phyloP scores from a whole-genome alignment of 2,113 vertebrate species.

The Sapayoa aenigma region DNA sequence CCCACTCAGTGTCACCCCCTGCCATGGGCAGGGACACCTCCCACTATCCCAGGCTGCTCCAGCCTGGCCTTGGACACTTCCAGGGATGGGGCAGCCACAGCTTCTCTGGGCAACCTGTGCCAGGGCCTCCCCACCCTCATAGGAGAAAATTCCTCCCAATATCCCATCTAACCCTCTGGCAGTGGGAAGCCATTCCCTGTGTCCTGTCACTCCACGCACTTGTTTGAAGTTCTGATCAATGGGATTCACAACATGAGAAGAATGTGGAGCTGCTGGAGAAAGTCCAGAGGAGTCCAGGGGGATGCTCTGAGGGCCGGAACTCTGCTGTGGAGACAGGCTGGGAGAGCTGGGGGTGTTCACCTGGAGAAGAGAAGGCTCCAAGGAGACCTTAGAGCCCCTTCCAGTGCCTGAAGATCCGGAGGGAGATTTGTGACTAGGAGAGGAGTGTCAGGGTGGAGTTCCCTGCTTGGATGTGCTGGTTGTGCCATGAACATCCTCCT shows the following conservation, averaged over 20 bases:
- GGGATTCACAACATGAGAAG: not conserved
- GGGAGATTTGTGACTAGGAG: not conserved
- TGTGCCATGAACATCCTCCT: not conserved
- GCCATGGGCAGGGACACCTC: not conserved
- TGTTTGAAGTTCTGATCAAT: too few relatives aligned
- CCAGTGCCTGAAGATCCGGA: not conserved
- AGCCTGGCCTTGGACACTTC: not conserved
- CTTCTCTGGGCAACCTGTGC: too few relatives aligned
- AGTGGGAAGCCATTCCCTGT: not conserved
- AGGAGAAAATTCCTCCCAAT: not conserved
- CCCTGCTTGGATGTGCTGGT: not conserved
- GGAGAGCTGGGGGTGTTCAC: not conserved
- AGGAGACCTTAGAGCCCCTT: not conserved
- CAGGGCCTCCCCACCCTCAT: too few relatives aligned
- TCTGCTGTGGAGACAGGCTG: not conserved
- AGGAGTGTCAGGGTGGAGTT: not conserved
- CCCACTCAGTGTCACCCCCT: fast-evolving
- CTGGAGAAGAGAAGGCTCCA: not conserved
- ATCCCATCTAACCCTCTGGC: not conserved
- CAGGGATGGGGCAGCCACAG: too few relatives aligned
- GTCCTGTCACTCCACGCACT: not conserved
- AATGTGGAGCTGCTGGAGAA: not conserved
- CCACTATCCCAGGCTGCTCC: not conserved
- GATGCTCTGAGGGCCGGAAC: not conserved
- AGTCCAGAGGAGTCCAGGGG: not conserved